These are phyloP conservation scores for Drosophila ercepeae DNA, from an alignment of 1,140 invertebrate genomes.

Conservation along the genomic window DNA sequence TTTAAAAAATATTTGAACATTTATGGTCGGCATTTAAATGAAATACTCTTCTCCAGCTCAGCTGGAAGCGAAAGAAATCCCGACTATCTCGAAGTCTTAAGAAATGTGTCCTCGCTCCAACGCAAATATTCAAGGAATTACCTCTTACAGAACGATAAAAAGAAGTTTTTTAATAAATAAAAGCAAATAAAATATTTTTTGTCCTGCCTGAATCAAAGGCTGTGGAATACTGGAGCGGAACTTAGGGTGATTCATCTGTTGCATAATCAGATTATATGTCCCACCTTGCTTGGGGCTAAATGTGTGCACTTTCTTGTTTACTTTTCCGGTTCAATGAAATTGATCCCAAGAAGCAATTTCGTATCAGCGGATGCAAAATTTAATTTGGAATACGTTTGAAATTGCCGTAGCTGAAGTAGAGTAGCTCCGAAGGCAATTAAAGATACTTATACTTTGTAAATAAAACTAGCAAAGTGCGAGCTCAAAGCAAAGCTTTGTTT, in stretches of 20 bases:
- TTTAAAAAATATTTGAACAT: conserved; percentile 71
- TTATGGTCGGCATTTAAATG: conserved; percentile 72
- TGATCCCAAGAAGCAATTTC: conserved; percentile 10
- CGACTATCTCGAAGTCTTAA: background rate
- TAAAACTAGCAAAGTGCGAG: background rate
- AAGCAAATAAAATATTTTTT: background rate
- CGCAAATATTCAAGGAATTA: background rate
- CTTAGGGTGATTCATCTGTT: background rate
- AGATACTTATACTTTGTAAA: conserved; percentile 4
- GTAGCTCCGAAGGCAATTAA: conserved; percentile 27
- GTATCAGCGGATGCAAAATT: background rate
- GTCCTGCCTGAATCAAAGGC: background rate
- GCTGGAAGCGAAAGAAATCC: conserved; percentile 2
- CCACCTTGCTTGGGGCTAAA: background rate
- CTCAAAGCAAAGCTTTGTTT: conserved; percentile 54
- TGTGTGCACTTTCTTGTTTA: conserved; percentile 11
- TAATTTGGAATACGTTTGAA: conserved; percentile 9
- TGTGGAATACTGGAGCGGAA: background rate
- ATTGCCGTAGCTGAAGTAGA: background rate
- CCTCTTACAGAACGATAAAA: background rate
- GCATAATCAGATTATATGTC: background rate
- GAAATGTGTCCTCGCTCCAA: conserved; percentile 2
- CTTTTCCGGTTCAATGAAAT: conserved; percentile 13
- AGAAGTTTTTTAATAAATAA: background rate
- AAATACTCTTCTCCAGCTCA: conserved; percentile 55